Conservation (phyloP, 2,797 vertebrate species). For the Lepilemur septentrionalis region DNA sequence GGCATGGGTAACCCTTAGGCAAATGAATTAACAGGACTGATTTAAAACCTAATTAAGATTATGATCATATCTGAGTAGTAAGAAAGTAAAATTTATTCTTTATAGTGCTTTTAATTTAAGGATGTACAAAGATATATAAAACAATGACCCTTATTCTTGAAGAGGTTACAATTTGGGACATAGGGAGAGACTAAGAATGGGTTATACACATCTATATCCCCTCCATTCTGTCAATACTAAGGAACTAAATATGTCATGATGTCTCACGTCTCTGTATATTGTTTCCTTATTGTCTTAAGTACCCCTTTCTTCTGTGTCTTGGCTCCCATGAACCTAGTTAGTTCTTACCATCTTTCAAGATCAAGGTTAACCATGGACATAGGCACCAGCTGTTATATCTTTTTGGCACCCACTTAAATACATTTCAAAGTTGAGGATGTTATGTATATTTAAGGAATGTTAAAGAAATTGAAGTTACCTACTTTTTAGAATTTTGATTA, state of each 20-base stretch:
- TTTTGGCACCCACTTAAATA: not conserved
- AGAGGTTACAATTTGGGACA: not conserved
- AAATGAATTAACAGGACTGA: not conserved
- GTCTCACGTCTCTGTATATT: not conserved
- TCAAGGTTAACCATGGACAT: not conserved
- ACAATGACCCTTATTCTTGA: not conserved
- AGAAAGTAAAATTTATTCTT: not conserved
- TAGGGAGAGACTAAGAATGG: not conserved
- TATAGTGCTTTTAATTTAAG: not conserved
- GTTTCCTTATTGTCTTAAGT: not conserved
- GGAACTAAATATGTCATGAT: not conserved
- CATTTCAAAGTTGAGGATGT: not conserved
- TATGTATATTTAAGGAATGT: not conserved
- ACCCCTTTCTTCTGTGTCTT: not conserved
- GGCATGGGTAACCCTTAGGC: not conserved
- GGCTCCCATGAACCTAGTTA: not conserved
- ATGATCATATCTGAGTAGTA: not conserved
- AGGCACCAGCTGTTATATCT: not conserved
- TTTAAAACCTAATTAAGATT: constrained; percentile 16
- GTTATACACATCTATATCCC: not conserved
- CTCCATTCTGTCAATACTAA: not conserved
- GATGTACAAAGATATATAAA: not conserved
- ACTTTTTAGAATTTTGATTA: not conserved
- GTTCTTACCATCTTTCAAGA: not conserved
- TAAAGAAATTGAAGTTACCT: not conserved